These are phyloP conservation scores for Arenaria interpres DNA, from an alignment of 2,113 vertebrate species.

Conservation along the genomic window DNA sequence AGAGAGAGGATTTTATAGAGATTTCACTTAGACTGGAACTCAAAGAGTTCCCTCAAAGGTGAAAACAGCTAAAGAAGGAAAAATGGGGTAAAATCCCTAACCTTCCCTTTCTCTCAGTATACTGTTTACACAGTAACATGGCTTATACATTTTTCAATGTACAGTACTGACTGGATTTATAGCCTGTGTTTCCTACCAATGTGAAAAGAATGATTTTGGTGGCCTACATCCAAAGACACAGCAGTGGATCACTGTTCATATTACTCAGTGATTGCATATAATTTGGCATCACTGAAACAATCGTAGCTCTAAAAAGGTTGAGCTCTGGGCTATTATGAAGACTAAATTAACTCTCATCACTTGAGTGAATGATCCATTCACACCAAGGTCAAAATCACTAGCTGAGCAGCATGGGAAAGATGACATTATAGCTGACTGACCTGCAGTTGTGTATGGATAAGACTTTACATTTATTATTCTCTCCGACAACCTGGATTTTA, in stretches of 20 bases:
- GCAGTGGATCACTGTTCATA: conserved; percentile 44
- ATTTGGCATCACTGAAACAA: conserved; percentile 61
- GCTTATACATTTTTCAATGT: background rate
- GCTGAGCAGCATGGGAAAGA: conserved; percentile 9
- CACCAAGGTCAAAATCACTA: conserved; percentile 57
- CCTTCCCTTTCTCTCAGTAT: background rate
- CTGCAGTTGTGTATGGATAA: background rate
- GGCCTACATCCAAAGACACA: conserved; percentile 32
- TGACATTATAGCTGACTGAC: background rate
- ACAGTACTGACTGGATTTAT: background rate
- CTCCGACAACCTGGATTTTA: background rate
- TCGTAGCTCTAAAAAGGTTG: conserved; percentile 34
- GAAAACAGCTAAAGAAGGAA: background rate
- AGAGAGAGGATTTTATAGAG: background rate
- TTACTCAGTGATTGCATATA: conserved; percentile 58
- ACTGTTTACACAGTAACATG: background rate
- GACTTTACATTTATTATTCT: background rate
- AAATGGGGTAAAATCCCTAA: background rate
- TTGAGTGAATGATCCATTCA: conserved; percentile 62
- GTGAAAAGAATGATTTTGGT: background rate
- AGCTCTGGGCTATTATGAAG: conserved; percentile 45
- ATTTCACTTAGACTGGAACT: background rate
- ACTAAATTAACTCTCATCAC: conserved; percentile 65
- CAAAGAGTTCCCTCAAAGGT: background rate
- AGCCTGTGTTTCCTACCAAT: background rate